A percentile compares a stretch with the other conserved stretches of the same genome.
Conservation (phyloP, 2,888 invertebrate genomes). For the Caenorhabditis doughertyi region DNA sequence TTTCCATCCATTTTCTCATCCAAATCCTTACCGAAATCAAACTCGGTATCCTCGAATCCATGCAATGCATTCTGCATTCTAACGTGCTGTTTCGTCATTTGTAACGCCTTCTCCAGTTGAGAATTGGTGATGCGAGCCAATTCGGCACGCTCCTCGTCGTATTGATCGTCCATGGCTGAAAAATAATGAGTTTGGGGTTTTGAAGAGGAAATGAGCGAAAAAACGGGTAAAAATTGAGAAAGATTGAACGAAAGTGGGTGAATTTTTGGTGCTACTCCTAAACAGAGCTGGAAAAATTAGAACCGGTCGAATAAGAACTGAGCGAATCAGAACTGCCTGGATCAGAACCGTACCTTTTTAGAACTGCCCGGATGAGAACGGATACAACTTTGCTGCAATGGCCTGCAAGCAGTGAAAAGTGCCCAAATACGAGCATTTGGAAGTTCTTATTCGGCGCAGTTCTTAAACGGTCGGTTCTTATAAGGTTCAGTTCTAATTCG, state of each 20-base stretch:
- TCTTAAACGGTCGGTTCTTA: too few relatives aligned
- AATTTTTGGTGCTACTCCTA: too few relatives aligned
- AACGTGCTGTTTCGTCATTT: constrained; percentile 39
- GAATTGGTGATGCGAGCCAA: constrained; percentile 9
- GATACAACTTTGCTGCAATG: too few relatives aligned
- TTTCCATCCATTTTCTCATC: not conserved
- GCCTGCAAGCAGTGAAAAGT: too few relatives aligned
- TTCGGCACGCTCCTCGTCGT: not conserved
- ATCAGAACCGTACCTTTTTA: too few relatives aligned
- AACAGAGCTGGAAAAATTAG: too few relatives aligned
- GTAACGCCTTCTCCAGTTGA: constrained; percentile 49
- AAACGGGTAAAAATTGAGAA: not conserved
- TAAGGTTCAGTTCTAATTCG: too few relatives aligned
- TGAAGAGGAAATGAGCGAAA: not conserved
- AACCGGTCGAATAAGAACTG: too few relatives aligned
- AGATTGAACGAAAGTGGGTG: not conserved
- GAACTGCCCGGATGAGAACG: too few relatives aligned
- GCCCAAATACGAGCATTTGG: too few relatives aligned
- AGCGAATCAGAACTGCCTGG: too few relatives aligned
- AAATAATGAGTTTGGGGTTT: not conserved
- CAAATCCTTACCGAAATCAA: constrained; percentile 32
- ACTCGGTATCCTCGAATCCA: constrained; percentile 25
- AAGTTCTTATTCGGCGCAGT: too few relatives aligned
- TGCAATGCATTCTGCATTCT: constrained; percentile 15
- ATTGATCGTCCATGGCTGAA: constrained; percentile 17